Base-by-base conservation (phyloP, 2,797 vertebrate species). In the Halcyon badia region DNA sequence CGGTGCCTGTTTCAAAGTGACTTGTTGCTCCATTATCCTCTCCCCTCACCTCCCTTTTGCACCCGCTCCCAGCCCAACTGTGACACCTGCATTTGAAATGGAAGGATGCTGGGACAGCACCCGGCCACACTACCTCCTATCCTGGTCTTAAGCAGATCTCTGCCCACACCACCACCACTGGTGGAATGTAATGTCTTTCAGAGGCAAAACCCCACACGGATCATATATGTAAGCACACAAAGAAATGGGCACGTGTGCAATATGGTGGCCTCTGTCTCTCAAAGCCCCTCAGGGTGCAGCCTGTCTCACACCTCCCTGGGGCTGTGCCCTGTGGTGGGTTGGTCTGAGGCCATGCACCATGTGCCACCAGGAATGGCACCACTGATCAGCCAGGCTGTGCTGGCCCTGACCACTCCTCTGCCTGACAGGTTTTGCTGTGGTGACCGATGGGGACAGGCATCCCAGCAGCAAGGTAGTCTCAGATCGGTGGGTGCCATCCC, bases 311-410 rank as follows among this genome's bases (percentile, higher is more conserved):
- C 20, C 48, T 22, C 6, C 3, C 14, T 31, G 20, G 37, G 31
- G 37, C 60, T 31, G 39, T 31, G 61, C 19, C 48, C 33, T 10
- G 13, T 0, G 0, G 33, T 2, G 2, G 33, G 30, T 21, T 20
- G 41, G 31, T 69, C 31, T 58, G 1, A 6, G 16, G 48, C 39
- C 15, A 0, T 8, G 79, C 2, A 30, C 54, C 13, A 2, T 0
- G 0, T 61, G 25, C 71, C 37, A 8, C 39, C 75, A 33, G 28
- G 82, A 44, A 68, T 0, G 15, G 54, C 65, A 22, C 41, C 80
- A 26, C 12, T 0, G 1, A 24, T 49, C 1, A 0, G 39, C 28
- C 46, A 3, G 35, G 71, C 48, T 31, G 3, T 3, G 56, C 41
- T 3, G 1, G 62, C 58, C 57, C 10, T 0, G 22, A 85, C 31